Conservation (phyloP, 2,888 invertebrate genomes). For the Allolobophora icterica region DNA sequence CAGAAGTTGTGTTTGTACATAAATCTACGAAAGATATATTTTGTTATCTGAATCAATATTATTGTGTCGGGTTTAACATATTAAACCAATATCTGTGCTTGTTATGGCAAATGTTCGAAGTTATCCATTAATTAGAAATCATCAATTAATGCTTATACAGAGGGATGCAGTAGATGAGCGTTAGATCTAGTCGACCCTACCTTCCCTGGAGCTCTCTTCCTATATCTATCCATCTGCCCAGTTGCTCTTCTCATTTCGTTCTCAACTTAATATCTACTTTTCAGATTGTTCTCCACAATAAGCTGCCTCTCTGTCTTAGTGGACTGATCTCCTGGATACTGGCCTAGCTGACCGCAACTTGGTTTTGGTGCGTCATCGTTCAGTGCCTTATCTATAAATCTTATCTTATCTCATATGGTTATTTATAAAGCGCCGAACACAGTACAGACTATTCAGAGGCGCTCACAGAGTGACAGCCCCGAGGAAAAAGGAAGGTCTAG, state of each 20-base stretch:
- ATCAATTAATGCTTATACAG: background rate
- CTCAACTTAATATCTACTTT: background rate
- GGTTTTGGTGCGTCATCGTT: background rate
- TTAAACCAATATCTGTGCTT: background rate
- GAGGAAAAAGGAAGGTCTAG: no score
- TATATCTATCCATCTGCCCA: background rate
- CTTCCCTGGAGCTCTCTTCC: background rate
- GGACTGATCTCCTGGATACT: background rate
- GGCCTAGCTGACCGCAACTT: background rate
- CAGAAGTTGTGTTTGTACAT: background rate
- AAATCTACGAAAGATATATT: background rate
- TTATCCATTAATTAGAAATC: background rate
- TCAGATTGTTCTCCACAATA: background rate
- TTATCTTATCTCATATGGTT: no score
- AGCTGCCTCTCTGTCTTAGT: background rate
- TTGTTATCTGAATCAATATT: background rate
- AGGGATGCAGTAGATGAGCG: no score
- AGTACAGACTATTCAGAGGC: no score
- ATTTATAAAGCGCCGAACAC: no score
- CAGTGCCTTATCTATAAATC: no score
- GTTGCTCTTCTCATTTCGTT: background rate
- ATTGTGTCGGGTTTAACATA: background rate
- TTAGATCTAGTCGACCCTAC: no score
- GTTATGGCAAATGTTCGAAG: background rate
- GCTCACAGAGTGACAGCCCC: no score